Evolutionary conservation across 2,888 invertebrate species (phyloP).

Genomic region (Drosophila tanythrix): DNA sequence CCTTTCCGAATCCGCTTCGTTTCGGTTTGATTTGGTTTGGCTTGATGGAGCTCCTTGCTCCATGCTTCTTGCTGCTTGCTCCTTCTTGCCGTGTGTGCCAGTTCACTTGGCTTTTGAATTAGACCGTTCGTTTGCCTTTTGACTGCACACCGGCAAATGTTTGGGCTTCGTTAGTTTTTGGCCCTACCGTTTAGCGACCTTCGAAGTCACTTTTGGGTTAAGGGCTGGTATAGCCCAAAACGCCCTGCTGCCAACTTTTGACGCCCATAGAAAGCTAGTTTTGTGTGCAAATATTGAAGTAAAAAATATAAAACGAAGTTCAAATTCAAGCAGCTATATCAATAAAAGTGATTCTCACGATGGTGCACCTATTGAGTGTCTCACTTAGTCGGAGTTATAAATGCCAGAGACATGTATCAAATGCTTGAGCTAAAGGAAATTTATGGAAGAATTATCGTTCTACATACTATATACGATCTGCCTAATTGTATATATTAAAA

Average conservation of each 20-base stretch:
- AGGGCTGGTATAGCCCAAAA: neutral
- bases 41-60: neutral
- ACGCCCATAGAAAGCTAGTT: neutral
- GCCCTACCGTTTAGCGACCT: conserved; percentile 40
- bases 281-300: conserved; percentile 1
- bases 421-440: neutral
- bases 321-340: neutral
- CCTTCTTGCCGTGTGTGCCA: conserved; percentile 41
- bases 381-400: neutral
- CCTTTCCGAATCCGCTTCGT: conserved; percentile 39
- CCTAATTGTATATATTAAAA: too few relatives aligned
- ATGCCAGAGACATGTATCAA: neutral
- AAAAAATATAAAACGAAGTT: neutral
- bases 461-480: neutral
- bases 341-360: neutral
- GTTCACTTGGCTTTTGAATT: conserved; percentile 78
- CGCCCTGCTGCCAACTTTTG: neutral
- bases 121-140: conserved; percentile 72
- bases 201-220: conserved; percentile 15
- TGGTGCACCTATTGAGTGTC: neutral
- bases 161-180: conserved; percentile 74
- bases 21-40: conserved; percentile 29
- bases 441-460: neutral
- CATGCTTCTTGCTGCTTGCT: neutral
- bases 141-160: conserved; percentile 76